Percentiles rank a stretch among this genome's conserved stretches.
These are phyloP conservation scores for Eupithecia pulchellata DNA, from an alignment of 2,888 invertebrate genomes.

Conservation along the genomic window DNA sequence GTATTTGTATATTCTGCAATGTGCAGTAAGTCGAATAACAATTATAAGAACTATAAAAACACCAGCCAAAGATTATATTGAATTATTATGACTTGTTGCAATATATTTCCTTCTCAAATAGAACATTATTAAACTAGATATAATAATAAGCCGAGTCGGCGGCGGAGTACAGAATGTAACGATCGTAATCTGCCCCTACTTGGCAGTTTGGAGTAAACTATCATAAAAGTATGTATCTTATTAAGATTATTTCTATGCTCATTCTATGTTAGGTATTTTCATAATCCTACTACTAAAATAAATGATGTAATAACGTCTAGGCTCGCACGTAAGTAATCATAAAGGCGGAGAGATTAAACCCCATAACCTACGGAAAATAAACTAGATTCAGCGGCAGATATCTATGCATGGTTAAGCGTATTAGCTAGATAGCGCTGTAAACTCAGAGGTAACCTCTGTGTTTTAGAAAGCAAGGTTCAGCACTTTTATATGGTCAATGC, in stretches of 20 bases:
- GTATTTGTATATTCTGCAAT: neutral
- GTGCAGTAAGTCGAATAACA: neutral
- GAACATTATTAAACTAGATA: no score
- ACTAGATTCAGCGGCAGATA: neutral
- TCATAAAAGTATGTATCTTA: neutral
- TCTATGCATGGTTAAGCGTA: neutral
- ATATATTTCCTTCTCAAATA: neutral
- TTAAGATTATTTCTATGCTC: neutral
- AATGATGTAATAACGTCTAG: neutral
- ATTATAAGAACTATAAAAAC: constrained; percentile 12
- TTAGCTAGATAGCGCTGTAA: neutral
- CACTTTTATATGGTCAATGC: neutral
- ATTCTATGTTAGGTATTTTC: neutral
- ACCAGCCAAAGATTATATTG: neutral
- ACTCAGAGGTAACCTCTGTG: neutral
- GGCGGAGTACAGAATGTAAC: neutral
- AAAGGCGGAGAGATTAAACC: neutral
- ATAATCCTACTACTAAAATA: neutral
- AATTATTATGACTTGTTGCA: constrained; percentile 8
- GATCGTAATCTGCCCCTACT: neutral
- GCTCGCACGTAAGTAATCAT: neutral
- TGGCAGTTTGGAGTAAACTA: neutral
- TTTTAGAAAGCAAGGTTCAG: neutral
- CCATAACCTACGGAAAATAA: neutral
- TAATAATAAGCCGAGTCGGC: neutral